phyloP scores from a whole-genome alignment of 2,888 invertebrate genomes.

The Hartigia nigra region DNA sequence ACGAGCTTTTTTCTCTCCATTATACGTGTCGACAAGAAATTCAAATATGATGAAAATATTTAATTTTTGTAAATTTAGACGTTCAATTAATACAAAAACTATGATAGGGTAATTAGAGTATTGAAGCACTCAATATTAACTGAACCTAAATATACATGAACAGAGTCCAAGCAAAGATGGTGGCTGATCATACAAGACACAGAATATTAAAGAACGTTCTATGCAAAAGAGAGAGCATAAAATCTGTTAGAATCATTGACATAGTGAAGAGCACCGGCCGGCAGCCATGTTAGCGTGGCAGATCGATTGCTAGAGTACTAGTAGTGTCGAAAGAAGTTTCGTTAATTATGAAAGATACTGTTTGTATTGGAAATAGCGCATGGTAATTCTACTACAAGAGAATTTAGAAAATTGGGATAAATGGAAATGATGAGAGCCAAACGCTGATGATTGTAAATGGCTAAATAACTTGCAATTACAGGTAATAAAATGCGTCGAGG shows the following conservation, averaged over 20 bases:
- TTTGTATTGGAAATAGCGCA: neutral
- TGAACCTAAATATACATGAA: neutral
- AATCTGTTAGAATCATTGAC: neutral
- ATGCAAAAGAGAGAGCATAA: neutral
- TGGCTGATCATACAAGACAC: neutral
- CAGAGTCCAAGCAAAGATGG: neutral
- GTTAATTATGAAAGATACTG: neutral
- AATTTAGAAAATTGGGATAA: neutral
- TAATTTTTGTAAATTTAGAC: neutral
- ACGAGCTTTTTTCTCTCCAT: neutral
- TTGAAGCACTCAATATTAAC: neutral
- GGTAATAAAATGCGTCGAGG: neutral
- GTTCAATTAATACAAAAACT: neutral
- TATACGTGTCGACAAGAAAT: neutral
- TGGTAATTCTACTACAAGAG: neutral
- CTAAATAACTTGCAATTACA: neutral
- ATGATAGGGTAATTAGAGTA: too few species aligned
- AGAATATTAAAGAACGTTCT: neutral
- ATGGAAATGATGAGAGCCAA: neutral
- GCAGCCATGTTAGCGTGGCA: slow-evolving; percentile 51
- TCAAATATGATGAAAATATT: neutral
- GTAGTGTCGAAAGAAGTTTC: neutral
- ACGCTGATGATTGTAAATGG: neutral
- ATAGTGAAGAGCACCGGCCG: slow-evolving; percentile 43
- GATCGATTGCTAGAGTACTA: neutral